phyloP scores from a whole-genome alignment of 2,797 vertebrate genomes.

The Spatula versicolor region DNA sequence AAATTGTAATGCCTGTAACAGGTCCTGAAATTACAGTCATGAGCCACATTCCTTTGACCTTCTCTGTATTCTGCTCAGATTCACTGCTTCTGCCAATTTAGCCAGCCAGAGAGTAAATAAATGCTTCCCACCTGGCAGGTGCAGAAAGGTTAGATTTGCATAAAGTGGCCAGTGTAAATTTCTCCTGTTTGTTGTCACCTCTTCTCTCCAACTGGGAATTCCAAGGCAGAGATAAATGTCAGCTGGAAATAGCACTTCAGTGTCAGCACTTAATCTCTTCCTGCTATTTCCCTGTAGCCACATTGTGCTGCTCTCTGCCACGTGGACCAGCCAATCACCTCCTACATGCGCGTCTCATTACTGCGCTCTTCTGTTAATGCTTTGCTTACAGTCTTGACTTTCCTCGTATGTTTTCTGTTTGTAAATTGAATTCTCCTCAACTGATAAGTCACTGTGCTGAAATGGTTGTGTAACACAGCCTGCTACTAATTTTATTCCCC shows the following conservation, averaged over 20 bases:
- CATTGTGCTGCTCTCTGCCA: slow-evolving; percentile 4
- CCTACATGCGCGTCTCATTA: background rate
- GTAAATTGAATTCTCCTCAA: background rate
- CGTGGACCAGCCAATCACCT: background rate
- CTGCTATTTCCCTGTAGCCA: background rate
- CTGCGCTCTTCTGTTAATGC: background rate
- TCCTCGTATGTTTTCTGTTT: background rate
- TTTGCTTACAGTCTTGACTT: background rate
- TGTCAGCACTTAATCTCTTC: slow-evolving; percentile 21
- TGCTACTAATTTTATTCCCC: background rate
- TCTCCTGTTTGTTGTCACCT: slow-evolving; percentile 37
- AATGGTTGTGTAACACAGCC: background rate
- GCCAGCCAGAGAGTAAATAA: slow-evolving; percentile 13
- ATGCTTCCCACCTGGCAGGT: slow-evolving; percentile 28
- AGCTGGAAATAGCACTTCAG: slow-evolving; percentile 46
- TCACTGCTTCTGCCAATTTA: background rate
- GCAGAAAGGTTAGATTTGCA: slow-evolving; percentile 67
- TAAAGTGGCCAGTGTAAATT: slow-evolving; percentile 21
- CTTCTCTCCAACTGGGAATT: slow-evolving; percentile 22
- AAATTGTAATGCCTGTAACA: background rate
- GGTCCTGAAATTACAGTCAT: background rate
- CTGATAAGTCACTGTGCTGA: background rate
- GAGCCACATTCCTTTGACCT: background rate
- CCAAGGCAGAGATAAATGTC: slow-evolving; percentile 52
- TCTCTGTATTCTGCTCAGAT: background rate